Conservation (phyloP, 2,113 vertebrate species). For the Illadopsis cleaveri region DNA sequence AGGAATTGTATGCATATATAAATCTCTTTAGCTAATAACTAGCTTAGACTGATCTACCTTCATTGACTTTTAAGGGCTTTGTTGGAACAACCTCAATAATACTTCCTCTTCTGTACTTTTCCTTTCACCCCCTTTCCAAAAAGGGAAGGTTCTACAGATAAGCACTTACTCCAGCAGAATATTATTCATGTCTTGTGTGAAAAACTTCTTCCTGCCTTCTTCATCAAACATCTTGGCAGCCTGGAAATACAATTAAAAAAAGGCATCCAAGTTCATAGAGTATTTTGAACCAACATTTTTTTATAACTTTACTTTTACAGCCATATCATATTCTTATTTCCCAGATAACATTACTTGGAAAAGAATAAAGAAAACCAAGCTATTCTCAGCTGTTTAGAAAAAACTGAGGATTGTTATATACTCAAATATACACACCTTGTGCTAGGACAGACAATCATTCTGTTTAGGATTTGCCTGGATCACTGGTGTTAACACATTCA, state of each 20-base stretch:
- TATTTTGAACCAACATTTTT: not conserved
- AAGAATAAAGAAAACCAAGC: not conserved
- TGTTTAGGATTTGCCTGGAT: not conserved
- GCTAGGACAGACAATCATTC: not conserved
- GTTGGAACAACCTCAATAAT: constrained; percentile 41
- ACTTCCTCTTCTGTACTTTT: constrained; percentile 56
- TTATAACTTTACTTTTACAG: not conserved
- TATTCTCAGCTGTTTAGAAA: not conserved
- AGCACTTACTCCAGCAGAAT: constrained; percentile 97
- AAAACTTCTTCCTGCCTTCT: constrained; percentile 99
- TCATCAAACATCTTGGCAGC: constrained; percentile 95
- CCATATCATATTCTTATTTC: not conserved
- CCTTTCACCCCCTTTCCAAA: constrained; percentile 39
- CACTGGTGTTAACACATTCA: not conserved
- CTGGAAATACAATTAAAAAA: constrained; percentile 67
- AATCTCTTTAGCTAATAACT: constrained; percentile 22
- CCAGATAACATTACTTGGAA: not conserved
- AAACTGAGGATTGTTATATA: not conserved
- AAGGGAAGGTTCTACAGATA: constrained; percentile 56
- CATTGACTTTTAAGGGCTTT: constrained; percentile 52
- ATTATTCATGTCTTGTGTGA: constrained; percentile 99
- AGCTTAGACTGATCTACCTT: constrained; percentile 60
- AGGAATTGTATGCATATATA: not conserved
- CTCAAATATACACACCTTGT: not conserved
- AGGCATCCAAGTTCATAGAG: not conserved